These are phyloP conservation scores for Agapornis canus DNA, from an alignment of 2,797 vertebrate genomes.

Conservation along the genomic window DNA sequence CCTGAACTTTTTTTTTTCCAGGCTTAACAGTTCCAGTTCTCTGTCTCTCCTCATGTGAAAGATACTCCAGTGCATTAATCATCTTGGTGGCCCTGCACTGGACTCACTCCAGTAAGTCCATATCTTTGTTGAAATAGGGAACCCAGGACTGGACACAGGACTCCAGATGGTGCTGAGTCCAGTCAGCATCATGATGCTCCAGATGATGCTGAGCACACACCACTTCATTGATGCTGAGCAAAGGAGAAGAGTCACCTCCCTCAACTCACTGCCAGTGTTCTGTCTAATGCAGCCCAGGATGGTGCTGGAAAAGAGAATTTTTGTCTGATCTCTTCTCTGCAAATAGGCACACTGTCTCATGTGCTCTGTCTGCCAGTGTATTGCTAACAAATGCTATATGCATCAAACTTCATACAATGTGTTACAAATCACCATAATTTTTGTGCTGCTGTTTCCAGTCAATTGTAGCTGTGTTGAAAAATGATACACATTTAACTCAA, in stretches of 20 bases:
- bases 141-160: not conserved
- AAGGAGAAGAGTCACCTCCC: not conserved
- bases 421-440: not conserved
- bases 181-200: not conserved
- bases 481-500: not conserved
- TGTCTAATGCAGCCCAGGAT: not conserved
- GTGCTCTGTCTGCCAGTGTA: not conserved
- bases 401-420: not conserved
- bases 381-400: not conserved
- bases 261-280: rapidly evolving
- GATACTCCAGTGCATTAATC: not conserved
- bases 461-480: slow-evolving; percentile 37
- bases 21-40: not conserved
- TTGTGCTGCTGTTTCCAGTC: slow-evolving; percentile 14
- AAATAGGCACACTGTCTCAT: not conserved
- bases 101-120: not conserved
- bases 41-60: not conserved
- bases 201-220: not conserved
- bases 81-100: not conserved
- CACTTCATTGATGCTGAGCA: not conserved
- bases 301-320: not conserved
- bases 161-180: not conserved
- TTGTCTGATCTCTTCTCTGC: not conserved
- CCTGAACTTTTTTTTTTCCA: not conserved
- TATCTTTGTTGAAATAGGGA: not conserved